Evolutionary conservation across 1,140 invertebrate genomes (phyloP).

Genomic region (Atta texana): DNA sequence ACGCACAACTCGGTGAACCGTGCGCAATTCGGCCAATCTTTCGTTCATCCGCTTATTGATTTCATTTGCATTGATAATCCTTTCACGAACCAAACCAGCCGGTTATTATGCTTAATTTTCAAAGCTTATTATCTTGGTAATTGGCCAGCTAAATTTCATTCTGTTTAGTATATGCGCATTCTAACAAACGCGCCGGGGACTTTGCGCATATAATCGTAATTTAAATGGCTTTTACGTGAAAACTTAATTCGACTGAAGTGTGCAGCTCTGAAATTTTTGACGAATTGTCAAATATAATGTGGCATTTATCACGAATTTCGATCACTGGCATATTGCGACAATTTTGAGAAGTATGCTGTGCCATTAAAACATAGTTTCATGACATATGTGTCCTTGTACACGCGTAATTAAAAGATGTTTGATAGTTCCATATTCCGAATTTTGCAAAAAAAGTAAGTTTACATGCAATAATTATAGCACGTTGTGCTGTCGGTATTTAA

Average conservation of each 20-base stretch:
- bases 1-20: slow-evolving; percentile 13
- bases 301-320: slow-evolving; percentile 8
- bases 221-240: slow-evolving; percentile 28
- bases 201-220: slow-evolving; percentile 25
- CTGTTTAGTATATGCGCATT: slow-evolving; percentile 11
- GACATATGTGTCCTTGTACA: neutral
- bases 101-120: slow-evolving; percentile 61
- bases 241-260: slow-evolving; percentile 23
- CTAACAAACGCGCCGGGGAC: slow-evolving; percentile 16
- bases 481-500: neutral
- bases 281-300: neutral
- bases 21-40: slow-evolving; percentile 35
- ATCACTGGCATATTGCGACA: neutral
- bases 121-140: slow-evolving; percentile 61
- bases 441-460: slow-evolving; percentile 1
- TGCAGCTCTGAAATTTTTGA: slow-evolving; percentile 21
- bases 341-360: neutral
- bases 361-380: slow-evolving; percentile 25
- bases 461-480: neutral
- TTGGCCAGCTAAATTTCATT: slow-evolving; percentile 54
- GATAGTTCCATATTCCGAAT: neutral
- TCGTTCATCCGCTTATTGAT: slow-evolving; percentile 59
- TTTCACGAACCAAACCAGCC: slow-evolving; percentile 44
- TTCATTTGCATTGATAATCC: slow-evolving; percentile 59
- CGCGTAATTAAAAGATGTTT: slow-evolving; percentile 32